phyloP scores from a whole-genome alignment of 1,140 invertebrate species.

The Asobara japonica region DNA sequence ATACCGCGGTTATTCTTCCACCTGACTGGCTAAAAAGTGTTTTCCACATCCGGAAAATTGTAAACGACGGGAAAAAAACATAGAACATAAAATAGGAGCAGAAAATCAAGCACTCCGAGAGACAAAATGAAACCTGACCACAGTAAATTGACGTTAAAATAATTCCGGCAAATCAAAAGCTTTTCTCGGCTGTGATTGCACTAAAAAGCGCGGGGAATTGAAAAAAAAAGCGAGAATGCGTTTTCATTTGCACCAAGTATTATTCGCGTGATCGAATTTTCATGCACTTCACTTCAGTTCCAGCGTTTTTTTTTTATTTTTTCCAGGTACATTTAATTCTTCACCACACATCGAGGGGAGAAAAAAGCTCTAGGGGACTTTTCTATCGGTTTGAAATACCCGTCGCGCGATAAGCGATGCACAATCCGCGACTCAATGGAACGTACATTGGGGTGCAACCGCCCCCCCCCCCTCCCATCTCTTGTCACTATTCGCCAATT shows the following conservation, averaged over 20 bases:
- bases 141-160: neutral
- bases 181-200: neutral
- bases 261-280: slow-evolving; percentile 13
- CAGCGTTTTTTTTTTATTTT: neutral
- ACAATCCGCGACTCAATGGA: slow-evolving; percentile 12
- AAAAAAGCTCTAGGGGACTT: neutral
- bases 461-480: neutral
- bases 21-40: too few relatives aligned
- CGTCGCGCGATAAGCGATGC: slow-evolving; percentile 4
- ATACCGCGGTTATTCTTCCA: too few relatives aligned
- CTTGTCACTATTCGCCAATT: neutral
- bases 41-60: too few relatives aligned
- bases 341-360: neutral
- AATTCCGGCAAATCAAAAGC: neutral
- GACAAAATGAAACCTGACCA: too few relatives aligned
- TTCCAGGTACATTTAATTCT: slow-evolving; percentile 11
- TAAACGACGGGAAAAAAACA: too few relatives aligned
- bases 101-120: too few relatives aligned
- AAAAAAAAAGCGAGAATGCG: neutral
- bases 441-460: slow-evolving; percentile 1
- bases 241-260: neutral
- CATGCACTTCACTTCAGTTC: neutral
- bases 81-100: too few relatives aligned
- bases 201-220: neutral
- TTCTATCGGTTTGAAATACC: slow-evolving; percentile 1